These are phyloP conservation scores for Petrolisthes cinctipes DNA, from an alignment of 2,888 invertebrate species.

Conservation along the genomic window DNA sequence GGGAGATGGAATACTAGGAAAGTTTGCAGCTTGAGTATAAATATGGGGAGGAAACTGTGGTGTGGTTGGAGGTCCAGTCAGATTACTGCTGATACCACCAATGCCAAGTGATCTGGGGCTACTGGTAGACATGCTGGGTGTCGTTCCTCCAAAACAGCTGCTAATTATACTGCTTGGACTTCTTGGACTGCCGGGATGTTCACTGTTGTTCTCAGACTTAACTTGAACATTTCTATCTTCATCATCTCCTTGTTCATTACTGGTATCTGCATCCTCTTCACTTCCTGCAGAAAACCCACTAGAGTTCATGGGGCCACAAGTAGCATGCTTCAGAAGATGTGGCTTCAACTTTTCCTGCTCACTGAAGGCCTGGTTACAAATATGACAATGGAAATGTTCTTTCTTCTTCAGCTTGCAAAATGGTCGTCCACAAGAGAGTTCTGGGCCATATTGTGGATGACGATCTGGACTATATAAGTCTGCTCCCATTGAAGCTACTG, in stretches of 20 bases:
- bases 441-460: constrained; percentile 76
- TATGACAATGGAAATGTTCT: constrained; percentile 83
- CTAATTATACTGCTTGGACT: constrained; percentile 44
- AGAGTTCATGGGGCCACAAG: constrained; percentile 39
- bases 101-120: constrained; percentile 68
- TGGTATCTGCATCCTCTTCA: constrained; percentile 30
- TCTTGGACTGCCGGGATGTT: constrained; percentile 43
- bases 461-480: constrained; percentile 75
- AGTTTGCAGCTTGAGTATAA: constrained; percentile 61
- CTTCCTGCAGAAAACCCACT: not conserved
- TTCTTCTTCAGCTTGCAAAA: constrained; percentile 85
- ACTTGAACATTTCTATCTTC: constrained; percentile 31
- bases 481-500: constrained; percentile 32
- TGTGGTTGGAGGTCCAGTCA: constrained; percentile 35
- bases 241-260: constrained; percentile 31
- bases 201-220: constrained; percentile 23
- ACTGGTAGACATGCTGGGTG: constrained; percentile 67
- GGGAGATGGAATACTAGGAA: constrained; percentile 60
- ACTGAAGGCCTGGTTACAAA: constrained; percentile 84
- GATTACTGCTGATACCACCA: constrained; percentile 51
- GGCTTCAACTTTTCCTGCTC: constrained; percentile 78
- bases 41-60: constrained; percentile 55
- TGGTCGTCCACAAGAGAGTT: constrained; percentile 80
- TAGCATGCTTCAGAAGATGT: constrained; percentile 79
- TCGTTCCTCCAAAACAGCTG: constrained; percentile 66